phyloP scores from a whole-genome alignment of 2,797 vertebrate genomes.

The Lepilemur ruficaudatus region DNA sequence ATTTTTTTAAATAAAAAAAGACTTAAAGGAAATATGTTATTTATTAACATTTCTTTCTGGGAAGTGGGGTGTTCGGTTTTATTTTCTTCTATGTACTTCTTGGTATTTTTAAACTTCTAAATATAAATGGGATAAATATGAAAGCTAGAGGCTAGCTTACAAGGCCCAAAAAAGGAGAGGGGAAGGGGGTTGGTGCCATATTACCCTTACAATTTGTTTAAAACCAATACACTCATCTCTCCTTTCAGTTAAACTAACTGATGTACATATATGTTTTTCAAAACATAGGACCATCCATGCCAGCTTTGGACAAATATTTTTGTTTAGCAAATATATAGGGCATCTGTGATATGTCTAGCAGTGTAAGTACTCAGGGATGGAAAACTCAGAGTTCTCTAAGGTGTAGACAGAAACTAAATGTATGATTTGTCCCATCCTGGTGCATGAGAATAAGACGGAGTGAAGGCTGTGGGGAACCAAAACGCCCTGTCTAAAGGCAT shows the following conservation, averaged over 20 bases:
- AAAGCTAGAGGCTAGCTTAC: neutral
- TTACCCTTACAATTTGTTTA: conserved; percentile 1
- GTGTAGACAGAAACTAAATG: neutral
- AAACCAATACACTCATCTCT: neutral
- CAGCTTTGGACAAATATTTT: conserved; percentile 19
- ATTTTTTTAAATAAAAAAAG: neutral
- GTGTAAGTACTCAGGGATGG: neutral
- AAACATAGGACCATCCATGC: neutral
- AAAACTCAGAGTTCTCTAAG: neutral
- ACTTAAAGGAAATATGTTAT: neutral
- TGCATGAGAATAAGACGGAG: neutral
- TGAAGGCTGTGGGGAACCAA: neutral
- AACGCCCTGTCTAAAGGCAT: conserved; percentile 7
- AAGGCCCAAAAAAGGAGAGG: neutral
- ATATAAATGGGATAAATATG: neutral
- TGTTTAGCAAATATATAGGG: neutral
- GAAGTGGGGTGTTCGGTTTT: neutral
- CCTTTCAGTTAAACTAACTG: conserved; percentile 28
- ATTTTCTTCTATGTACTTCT: conserved; percentile 19
- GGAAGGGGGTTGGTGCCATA: neutral
- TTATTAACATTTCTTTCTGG: conserved; percentile 36
- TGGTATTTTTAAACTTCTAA: conserved; percentile 28
- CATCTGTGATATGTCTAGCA: neutral
- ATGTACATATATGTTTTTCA: neutral
- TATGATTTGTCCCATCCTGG: neutral